Conservation (phyloP, 2,797 vertebrate genomes). For the Salarias fasciatus region DNA sequence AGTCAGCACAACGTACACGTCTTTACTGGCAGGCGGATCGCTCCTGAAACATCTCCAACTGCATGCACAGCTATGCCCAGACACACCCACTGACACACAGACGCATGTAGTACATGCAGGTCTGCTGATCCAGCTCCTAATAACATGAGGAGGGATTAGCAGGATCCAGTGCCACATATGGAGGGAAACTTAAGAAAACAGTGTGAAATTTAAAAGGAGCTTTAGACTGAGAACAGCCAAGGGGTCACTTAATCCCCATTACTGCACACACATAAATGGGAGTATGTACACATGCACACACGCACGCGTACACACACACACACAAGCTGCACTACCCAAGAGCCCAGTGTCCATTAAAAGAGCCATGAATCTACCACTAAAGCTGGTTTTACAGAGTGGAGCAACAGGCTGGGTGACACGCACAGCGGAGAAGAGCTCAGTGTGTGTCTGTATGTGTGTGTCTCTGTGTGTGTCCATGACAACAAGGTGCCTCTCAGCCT, state of each 20-base stretch:
- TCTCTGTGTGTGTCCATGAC: constrained; percentile 50
- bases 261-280: constrained; percentile 63
- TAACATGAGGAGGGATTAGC: constrained; percentile 69
- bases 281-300: constrained; percentile 35
- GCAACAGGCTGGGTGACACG: constrained; percentile 53
- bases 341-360: constrained; percentile 78
- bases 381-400: constrained; percentile 77
- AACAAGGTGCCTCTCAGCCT: constrained; percentile 65
- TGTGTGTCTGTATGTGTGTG: constrained; percentile 26
- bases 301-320: constrained; percentile 34
- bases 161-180: constrained; percentile 47
- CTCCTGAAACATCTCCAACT: constrained; percentile 52
- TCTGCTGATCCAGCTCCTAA: constrained; percentile 50
- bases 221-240: constrained; percentile 68
- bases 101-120: constrained; percentile 24
- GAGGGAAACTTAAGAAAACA: constrained; percentile 68
- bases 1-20: constrained; percentile 41
- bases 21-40: constrained; percentile 45
- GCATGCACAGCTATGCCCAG: constrained; percentile 30
- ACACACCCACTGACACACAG: constrained; percentile 36
- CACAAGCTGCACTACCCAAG: constrained; percentile 58
- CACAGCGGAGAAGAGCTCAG: constrained; percentile 26
- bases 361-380: constrained; percentile 78
- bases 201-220: constrained; percentile 71
- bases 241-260: constrained; percentile 70